Evolutionary conservation across 2,888 invertebrate genomes (phyloP), one percentile per base, ranked within the genome.

Genomic region (Netelia fuscicornis): DNA sequence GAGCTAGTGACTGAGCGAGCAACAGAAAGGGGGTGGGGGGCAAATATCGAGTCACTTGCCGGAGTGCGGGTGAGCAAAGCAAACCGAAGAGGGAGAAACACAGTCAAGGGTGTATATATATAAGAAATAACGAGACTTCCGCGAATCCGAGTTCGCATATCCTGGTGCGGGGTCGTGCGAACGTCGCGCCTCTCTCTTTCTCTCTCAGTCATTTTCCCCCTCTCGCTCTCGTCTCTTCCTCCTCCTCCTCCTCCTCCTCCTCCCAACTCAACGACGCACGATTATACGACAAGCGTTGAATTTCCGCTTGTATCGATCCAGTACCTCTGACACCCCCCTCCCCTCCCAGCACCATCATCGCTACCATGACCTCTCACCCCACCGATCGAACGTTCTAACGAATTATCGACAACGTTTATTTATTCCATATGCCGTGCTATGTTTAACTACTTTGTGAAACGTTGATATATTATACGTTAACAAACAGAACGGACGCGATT

Each of bases 101-200:
- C 58, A 71, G 62, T 10, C 37, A 74, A 37, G 65, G 62, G 17
- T 17, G 62, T 60, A 60, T 30, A 30, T 30, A 30, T 30, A 30
- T 30, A 58, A 17, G 17, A 76, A 75, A 72, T 84, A 81, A 84
- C 76, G 84, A 84, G 80, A 60, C 84, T 84, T 81, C 84, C 60
- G 65, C 80, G 84, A 84, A 84, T 52, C 42, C 81, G 72, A 80
- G 80, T 80, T 81, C 72, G 81, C 80, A 77, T 84, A 84, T 84
- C 81, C 84, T 80, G 76, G 84, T 81, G 84, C 81, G 72, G 67
- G 80, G 76, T 81, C 81, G 76, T 80, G 84, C 80, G 76, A 80
- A 80, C 64, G 56, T 67, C 13, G 20, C 65, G 10, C 13, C 56
- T 44, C 71, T 60, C 75, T 58, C 52, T n/a, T 62, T 44, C 62